Evolutionary conservation across 2,797 vertebrate species (phyloP), one percentile per base, ranked within the genome.

Genomic region (Octomys mimax): DNA sequence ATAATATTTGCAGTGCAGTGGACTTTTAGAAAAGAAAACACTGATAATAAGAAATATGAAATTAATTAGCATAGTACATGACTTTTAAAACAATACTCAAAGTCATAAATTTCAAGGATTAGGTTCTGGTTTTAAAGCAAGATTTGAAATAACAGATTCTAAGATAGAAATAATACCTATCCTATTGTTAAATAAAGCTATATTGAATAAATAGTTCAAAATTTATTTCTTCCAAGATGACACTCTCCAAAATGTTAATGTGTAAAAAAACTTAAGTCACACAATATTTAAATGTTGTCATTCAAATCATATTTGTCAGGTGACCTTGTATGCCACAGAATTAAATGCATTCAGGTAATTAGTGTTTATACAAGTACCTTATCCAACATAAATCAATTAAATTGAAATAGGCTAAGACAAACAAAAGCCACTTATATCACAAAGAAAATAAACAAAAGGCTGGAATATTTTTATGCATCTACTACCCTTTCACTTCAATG

Each of bases 291-390:
- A 66, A 59, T 91, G 42, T n/a, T 95, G 31, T 83, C 81, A 64
- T 75, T 94, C 33, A 61, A 66, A 39, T 92, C 70, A 86, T 73
- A 92, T 82, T 80, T 95, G 39, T 83, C 88, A 95, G 52, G 49
- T 92, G 86, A 83, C 8, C 36, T 54, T 4, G 13, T 93, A 89
- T 70, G 70, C 61, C 75, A 54, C 1, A 77, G 78, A 97, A 91
- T 83, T 88, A 92, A 97, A 93, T 52, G 52, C 68, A 96, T 90
- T 84, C 28, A 73, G 66, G 79, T 85, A 78, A 85, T 90, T 96
- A 57, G 33, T 71, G 42, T 83, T 87, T 95, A 3, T 83, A 80
- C 77, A 94, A 97, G 77, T 75, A 89, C 64, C 31, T 89, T 18
- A 70, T 89, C 59, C 81, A 87, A 81, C 54, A 78, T 57, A 90